Evolutionary conservation across 2,888 invertebrate genomes (phyloP).

Genomic region (Sipha maydis): DNA sequence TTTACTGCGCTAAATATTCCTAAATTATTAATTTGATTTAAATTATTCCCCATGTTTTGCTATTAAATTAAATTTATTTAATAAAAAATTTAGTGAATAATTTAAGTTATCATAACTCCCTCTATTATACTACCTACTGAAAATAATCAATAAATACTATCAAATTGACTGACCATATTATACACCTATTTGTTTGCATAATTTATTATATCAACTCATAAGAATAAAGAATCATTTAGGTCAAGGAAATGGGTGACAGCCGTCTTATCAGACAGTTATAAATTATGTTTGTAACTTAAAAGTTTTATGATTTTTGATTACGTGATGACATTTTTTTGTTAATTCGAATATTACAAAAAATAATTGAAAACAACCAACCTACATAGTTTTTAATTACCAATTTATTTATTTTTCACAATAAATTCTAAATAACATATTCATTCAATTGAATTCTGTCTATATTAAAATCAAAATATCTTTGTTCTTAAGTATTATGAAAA

Average conservation of each 20-base stretch:
- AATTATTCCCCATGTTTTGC: too few relatives aligned
- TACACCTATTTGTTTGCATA: not conserved
- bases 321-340: not conserved
- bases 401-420: not conserved
- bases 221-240: not conserved
- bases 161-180: too few relatives aligned
- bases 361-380: not conserved
- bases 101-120: too few relatives aligned
- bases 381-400: not conserved
- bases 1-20: too few relatives aligned
- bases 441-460: too few relatives aligned
- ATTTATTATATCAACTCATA: not conserved
- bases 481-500: too few relatives aligned
- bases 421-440: not conserved
- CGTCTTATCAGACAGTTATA: slow-evolving; percentile 9
- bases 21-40: too few relatives aligned
- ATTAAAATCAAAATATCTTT: too few relatives aligned
- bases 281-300: slow-evolving; percentile 12
- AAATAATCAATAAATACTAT: too few relatives aligned
- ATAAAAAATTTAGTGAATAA: too few relatives aligned
- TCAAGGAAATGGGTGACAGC: slow-evolving; percentile 28
- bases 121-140: too few relatives aligned
- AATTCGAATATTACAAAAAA: not conserved
- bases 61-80: too few relatives aligned
- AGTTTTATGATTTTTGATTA: slow-evolving; percentile 2